These are phyloP conservation scores for Strix aluco DNA, from an alignment of 2,113 vertebrate species.

Conservation along the genomic window DNA sequence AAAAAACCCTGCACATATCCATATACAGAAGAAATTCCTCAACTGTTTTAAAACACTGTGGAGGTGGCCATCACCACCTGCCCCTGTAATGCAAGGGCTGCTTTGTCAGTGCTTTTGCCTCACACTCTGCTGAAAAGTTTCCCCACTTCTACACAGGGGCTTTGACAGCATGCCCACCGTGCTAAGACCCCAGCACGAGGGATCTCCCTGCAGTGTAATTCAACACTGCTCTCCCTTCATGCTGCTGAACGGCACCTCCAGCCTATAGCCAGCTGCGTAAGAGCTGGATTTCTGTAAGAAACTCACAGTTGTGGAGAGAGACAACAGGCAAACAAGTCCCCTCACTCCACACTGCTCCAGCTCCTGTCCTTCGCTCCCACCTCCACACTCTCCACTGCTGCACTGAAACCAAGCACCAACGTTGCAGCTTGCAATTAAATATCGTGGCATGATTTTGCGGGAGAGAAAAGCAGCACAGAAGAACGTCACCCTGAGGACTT, in stretches of 20 bases:
- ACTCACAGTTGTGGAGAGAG: background rate
- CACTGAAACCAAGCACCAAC: background rate
- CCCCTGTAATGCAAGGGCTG: background rate
- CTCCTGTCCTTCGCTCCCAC: background rate
- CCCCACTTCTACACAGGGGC: background rate
- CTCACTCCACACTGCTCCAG: background rate
- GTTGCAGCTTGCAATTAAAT: background rate
- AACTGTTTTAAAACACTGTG: background rate
- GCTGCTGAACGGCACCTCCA: background rate
- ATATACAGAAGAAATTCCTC: background rate
- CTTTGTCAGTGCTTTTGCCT: background rate
- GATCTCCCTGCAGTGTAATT: background rate
- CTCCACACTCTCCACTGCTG: background rate
- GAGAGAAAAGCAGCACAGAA: background rate
- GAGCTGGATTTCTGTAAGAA: background rate
- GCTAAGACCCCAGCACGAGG: accelerated
- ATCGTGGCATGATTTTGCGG: background rate
- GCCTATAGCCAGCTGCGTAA: background rate
- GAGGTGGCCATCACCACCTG: background rate
- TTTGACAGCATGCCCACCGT: background rate
- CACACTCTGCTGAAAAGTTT: background rate
- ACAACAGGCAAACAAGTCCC: background rate
- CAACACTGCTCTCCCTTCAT: background rate
- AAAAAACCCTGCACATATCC: background rate
- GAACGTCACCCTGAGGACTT: background rate